Conservation (phyloP, 2,888 invertebrate genomes). For the Hyles lineata region DNA sequence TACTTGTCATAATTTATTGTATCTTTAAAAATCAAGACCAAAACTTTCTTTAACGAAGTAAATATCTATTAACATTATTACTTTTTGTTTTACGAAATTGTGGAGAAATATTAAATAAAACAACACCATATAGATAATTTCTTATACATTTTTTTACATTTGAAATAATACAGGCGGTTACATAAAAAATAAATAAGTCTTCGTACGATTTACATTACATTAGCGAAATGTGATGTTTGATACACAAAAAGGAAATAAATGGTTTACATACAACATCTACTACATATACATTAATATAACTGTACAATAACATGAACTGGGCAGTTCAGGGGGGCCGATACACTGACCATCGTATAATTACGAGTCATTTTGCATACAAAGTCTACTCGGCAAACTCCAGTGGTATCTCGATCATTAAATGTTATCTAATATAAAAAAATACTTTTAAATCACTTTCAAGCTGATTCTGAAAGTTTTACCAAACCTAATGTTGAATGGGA, state of each 20-base stretch:
- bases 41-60: too few relatives aligned
- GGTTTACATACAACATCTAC: constrained; percentile 35
- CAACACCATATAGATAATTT: constrained; percentile 26
- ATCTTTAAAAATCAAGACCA: too few relatives aligned
- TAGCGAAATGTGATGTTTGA: constrained; percentile 59
- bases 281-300: constrained; percentile 43
- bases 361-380: neutral
- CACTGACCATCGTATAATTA: neutral
- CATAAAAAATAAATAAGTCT: constrained; percentile 81
- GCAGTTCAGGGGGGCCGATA: neutral
- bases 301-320: constrained; percentile 40
- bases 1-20: too few relatives aligned
- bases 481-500: constrained; percentile 1
- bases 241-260: constrained; percentile 37
- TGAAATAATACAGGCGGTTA: constrained; percentile 84
- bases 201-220: constrained; percentile 58
- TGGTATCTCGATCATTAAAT: neutral
- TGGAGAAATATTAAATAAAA: constrained; percentile 27
- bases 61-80: too few relatives aligned
- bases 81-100: neutral
- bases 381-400: constrained; percentile 1
- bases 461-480: neutral
- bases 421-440: neutral
- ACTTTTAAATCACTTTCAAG: neutral
- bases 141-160: constrained; percentile 68